Conservation (phyloP, 30 jellyfish, hydroid and myxozoan species). For the Aurelia aurita complex sp. Pacific region DNA sequence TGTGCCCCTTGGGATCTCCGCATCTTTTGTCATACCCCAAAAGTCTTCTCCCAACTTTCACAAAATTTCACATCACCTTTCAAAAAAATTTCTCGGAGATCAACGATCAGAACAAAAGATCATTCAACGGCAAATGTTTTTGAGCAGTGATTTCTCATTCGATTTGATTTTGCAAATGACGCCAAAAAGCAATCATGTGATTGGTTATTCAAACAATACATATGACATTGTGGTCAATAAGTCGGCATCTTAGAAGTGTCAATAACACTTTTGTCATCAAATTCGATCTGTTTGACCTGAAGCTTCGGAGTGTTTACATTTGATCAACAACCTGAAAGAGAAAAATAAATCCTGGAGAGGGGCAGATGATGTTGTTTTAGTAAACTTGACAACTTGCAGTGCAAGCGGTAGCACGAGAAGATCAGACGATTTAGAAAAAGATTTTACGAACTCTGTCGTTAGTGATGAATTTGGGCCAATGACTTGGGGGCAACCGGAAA, state of each 20-base stretch:
- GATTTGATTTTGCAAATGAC: conserved; percentile 68
- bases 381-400: too few relatives aligned
- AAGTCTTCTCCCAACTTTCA: too few relatives aligned
- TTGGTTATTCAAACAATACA: conserved; percentile 24
- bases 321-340: too few relatives aligned
- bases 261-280: neutral
- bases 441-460: too few relatives aligned
- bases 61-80: neutral
- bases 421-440: too few relatives aligned
- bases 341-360: too few relatives aligned
- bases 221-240: conserved; percentile 11
- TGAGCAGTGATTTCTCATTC: conserved; percentile 24
- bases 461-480: too few relatives aligned
- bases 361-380: too few relatives aligned
- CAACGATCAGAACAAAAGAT: neutral
- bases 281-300: too few relatives aligned
- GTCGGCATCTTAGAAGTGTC: neutral
- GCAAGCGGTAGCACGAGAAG: too few relatives aligned
- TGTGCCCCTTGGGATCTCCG: neutral
- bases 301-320: too few relatives aligned
- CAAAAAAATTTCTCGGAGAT: conserved; percentile 7
- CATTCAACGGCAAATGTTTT: conserved; percentile 38
- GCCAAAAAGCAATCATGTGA: conserved; percentile 27
- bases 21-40: neutral
- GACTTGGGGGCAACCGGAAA: too few relatives aligned